Evolutionary conservation across 2,113 vertebrate species (phyloP), one percentile per base, ranked within the genome.

Genomic region (Pseudorasbora parva): DNA sequence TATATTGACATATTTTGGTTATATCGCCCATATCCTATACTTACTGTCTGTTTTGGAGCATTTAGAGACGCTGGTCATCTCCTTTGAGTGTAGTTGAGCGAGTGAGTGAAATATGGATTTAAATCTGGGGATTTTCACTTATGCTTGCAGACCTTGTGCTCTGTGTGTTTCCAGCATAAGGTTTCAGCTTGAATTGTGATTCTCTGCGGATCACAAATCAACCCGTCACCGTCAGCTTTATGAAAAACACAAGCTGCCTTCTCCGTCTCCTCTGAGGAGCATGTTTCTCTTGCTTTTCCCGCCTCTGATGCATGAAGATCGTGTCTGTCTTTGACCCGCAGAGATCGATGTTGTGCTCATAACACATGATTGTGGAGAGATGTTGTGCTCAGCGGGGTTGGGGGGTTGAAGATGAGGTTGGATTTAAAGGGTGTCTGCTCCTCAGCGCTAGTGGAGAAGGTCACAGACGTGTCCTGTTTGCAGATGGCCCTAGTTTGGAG

Each of bases 391-490:
- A n/a, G 66, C 23, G 71, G 41, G 84, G 27, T 54, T 66, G 45
- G 25, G 62, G 4, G 30, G 62, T 8, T 57, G 66, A 59, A 69
- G 57, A 56, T 64, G 17, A 68, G 19, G 9, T 37, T 73, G 47
- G 76, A 71, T 83, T 82, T 75, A 84, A 86, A 83, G 77, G 73
- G 76, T 79, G 62, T 23, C 11, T 15, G 82, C 75, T 87, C 85
- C 86, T 88, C 86, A 82, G 76, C 76, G 8, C 17, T 76, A n/a
- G 19, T 23, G 77, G 60, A 78, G 85, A 92, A 92, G 92, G 93
- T 93, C 90, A 94, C 81, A 87, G 80, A 89, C 89, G 82, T 83
- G 75, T 90, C 87, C 89, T 89, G 91, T 89, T 88, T 93, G 88
- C 88, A 89, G 89, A 92, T 91, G 77, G 84, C 87, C 82, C 85